Base-by-base conservation (phyloP, 1,140 invertebrate species). In the Drosophila simulans region DNA sequence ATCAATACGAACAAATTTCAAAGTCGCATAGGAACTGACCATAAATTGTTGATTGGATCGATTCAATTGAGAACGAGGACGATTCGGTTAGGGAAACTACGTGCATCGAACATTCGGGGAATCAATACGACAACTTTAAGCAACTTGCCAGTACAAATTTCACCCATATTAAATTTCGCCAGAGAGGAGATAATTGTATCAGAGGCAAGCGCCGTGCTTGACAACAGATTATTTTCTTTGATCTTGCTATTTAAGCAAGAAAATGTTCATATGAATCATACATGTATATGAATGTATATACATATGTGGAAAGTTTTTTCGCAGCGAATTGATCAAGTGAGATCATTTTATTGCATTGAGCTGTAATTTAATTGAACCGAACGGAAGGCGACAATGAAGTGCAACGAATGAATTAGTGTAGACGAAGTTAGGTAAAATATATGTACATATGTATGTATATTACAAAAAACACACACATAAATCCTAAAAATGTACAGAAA, bases 61-160 rank as follows among this genome's bases (percentile, higher is more conserved):
- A 42, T 20, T 11, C 58, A 78, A 78, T 78, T 78, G 51, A 58
- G 54, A 78, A 71, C 75, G 72, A 78, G 75, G 75, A 78, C 65
- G 39, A 55, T 57, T 70, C 27, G 45, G 13, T 43, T 25, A 53
- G 35, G 46, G 40, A 63, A 43, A 39, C 46, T 42, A 40, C 10
- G 31, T 5, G 37, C 39, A 42, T 42, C 8, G 5, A 15, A 20
- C 20, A 20, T 20, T 20, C 20, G 8, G 31, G 4, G 0, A 65
- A 39, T 69, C 40, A 54, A 54, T 52, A 51, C 46, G n/a, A 45
- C 17, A 3, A 10, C 15, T n/a, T 34, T 55, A 31, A 35, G 4
- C 22, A 64, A 46, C 22, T 12, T 27, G 27, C 25, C 22, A 37
- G 31, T 12, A 46, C n/a, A 34, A 35, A 62, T 49, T 0, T 15